Evolutionary conservation across 2,113 vertebrate genomes (phyloP).

Genomic region (Mus pahari): DNA sequence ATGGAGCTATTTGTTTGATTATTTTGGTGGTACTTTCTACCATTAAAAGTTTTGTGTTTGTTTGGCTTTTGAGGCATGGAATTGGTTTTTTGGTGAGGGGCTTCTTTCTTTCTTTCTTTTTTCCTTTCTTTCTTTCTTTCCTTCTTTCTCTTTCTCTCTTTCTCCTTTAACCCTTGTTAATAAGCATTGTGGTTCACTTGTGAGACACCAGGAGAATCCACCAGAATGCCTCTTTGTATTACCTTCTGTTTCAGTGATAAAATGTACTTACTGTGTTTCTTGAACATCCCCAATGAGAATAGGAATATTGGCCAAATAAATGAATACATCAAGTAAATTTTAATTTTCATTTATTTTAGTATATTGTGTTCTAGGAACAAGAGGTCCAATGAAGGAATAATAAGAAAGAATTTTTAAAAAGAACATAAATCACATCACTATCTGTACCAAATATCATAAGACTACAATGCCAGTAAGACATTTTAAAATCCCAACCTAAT

Average conservation of each 20-base stretch:
- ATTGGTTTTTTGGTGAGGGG: neutral
- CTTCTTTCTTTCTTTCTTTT: neutral
- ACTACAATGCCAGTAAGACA: neutral
- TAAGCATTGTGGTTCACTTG: conserved; percentile 19
- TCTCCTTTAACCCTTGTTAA: neutral
- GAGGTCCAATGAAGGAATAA: neutral
- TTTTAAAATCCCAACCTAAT: neutral
- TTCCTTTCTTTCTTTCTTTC: neutral
- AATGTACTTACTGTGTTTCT: neutral
- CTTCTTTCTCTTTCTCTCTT: no score
- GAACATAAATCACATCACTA: neutral
- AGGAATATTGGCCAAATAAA: neutral
- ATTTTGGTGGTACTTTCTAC: conserved; percentile 28
- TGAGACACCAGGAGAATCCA: neutral
- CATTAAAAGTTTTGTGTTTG: neutral
- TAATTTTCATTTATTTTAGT: neutral
- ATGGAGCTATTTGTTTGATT: conserved; percentile 62
- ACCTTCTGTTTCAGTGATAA: conserved; percentile 1
- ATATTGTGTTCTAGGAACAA: neutral
- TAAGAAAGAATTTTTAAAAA: neutral
- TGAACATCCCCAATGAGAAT: neutral
- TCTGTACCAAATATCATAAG: neutral
- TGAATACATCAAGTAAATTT: conserved; percentile 1
- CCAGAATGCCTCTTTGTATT: conserved; percentile 36
- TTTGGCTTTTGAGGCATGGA: neutral